Percentiles rank a stretch among this genome's conserved stretches.
phyloP scores from a whole-genome alignment of 2,113 vertebrate genomes.

The Gadus macrocephalus region DNA sequence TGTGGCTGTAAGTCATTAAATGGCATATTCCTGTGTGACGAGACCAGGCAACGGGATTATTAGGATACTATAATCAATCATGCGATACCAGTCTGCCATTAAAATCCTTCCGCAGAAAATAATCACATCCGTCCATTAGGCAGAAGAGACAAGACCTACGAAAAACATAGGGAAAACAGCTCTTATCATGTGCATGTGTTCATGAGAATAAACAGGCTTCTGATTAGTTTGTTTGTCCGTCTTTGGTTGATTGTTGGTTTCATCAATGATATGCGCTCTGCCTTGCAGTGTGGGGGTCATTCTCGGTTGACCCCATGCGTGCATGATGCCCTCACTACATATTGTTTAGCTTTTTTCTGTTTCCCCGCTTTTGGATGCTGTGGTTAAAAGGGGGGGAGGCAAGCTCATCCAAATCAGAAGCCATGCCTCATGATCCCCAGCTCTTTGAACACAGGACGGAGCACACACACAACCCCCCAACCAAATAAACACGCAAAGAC shows the following conservation, averaged over 20 bases:
- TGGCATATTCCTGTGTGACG: too few species aligned
- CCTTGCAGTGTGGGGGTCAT: constrained; percentile 46
- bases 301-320: constrained; percentile 37
- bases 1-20: too few species aligned
- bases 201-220: constrained; percentile 30
- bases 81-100: too few species aligned
- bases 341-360: not conserved
- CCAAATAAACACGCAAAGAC: constrained; percentile 11
- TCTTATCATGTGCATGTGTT: constrained; percentile 54
- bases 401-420: constrained; percentile 54
- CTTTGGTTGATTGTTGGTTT: constrained; percentile 10
- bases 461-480: constrained; percentile 24
- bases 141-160: too few species aligned
- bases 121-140: too few species aligned
- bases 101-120: too few species aligned
- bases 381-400: constrained; percentile 42
- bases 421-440: constrained; percentile 53
- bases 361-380: constrained; percentile 42
- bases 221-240: constrained; percentile 41
- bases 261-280: constrained; percentile 47
- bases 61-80: too few species aligned
- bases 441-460: constrained; percentile 47
- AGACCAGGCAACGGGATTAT: too few species aligned
- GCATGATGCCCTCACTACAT: not conserved
- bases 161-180: constrained; percentile 36